phyloP scores from a whole-genome alignment of 1,140 invertebrate genomes.

The Philotrypesis tridentata region DNA sequence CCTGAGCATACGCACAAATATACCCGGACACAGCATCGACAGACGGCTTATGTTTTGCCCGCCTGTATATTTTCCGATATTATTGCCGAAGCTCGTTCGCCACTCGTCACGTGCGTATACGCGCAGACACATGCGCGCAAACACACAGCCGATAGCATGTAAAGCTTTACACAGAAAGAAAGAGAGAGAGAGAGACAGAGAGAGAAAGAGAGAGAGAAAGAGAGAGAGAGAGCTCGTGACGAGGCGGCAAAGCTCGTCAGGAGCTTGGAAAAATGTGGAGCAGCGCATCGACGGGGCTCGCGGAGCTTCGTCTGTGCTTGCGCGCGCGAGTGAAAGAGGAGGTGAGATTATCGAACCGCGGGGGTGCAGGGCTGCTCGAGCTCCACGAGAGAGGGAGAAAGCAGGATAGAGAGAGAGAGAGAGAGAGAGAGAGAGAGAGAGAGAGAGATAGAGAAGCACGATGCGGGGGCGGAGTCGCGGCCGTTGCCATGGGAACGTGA shows the following conservation, averaged over 20 bases:
- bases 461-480: conserved; percentile 65
- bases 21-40: not conserved
- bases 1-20: not conserved
- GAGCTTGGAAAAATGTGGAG: conserved; percentile 63
- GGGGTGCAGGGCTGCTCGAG: conserved; percentile 54
- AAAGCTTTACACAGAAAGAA: no score
- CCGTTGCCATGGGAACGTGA: conserved; percentile 71
- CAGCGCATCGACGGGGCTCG: conserved; percentile 14
- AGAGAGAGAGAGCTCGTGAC: not conserved
- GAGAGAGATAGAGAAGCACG: no score
- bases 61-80: conserved; percentile 6
- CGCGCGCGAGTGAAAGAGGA: conserved; percentile 51
- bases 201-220: no score
- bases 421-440: no score
- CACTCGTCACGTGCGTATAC: conserved; percentile 9
- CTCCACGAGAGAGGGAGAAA: not conserved
- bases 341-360: conserved; percentile 71
- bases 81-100: conserved; percentile 14
- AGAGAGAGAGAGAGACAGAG: no score
- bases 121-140: conserved; percentile 51
- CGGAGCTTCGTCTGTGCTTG: not conserved
- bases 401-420: no score
- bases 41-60: conserved; percentile 1
- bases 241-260: not conserved
- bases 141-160: no score